Percentiles rank a stretch among this genome's conserved stretches.
Evolutionary conservation across 2,797 vertebrate species (phyloP).

Genomic region (Cynodonichthys magdalenae): DNA sequence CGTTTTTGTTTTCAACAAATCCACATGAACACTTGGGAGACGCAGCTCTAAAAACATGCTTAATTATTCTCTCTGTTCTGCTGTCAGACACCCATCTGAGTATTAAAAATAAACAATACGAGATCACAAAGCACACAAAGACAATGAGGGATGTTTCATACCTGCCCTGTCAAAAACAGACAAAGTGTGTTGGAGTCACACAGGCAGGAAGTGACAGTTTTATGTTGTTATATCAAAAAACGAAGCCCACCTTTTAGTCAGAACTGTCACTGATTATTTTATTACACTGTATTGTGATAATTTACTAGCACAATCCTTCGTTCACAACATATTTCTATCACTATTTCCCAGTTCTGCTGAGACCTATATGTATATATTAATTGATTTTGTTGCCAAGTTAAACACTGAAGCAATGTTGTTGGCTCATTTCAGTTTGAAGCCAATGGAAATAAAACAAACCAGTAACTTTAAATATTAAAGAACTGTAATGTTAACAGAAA

Average conservation of each 20-base stretch:
- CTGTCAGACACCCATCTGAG: conserved; percentile 60
- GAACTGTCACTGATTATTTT: conserved; percentile 3
- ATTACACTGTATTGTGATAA: neutral
- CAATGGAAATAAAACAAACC: neutral
- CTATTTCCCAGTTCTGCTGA: neutral
- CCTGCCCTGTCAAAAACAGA: conserved; percentile 24
- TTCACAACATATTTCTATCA: neutral
- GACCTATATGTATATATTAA: neutral
- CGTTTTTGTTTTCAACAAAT: conserved; percentile 53
- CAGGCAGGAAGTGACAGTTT: conserved; percentile 33
- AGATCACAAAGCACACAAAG: conserved; percentile 48
- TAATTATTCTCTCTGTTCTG: conserved; percentile 65
- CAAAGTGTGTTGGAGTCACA: conserved; percentile 23
- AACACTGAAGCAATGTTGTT: neutral
- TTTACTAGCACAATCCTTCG: neutral
- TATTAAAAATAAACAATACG: conserved; percentile 60
- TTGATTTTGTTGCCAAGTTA: neutral
- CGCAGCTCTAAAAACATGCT: conserved; percentile 47
- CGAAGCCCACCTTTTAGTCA: conserved; percentile 7
- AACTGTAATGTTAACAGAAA: too few relatives aligned
- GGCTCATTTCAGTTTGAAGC: conserved; percentile 1
- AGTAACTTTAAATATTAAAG: neutral
- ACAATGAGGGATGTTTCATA: conserved; percentile 26
- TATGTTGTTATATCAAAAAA: conserved; percentile 27
- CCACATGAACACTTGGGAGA: conserved; percentile 47